Evolutionary conservation across 2,113 vertebrate species (phyloP).

Genomic region (Heliornis fulica): DNA sequence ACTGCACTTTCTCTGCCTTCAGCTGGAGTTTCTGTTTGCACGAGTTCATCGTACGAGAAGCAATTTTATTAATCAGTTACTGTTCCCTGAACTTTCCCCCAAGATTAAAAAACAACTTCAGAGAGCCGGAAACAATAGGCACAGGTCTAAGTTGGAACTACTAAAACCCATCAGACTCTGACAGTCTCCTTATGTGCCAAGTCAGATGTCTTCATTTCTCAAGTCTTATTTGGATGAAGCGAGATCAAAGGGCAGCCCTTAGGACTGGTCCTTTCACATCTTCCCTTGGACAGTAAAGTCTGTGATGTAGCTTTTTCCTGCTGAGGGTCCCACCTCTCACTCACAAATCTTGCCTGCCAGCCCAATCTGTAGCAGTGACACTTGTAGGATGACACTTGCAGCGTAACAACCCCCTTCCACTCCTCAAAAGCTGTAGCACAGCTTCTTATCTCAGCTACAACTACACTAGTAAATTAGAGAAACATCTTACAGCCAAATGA

Average conservation of each 20-base stretch:
- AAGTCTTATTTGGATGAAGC: not conserved
- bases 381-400: not conserved
- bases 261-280: not conserved
- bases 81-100: constrained; percentile 25
- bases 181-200: not conserved
- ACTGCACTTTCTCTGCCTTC: not conserved
- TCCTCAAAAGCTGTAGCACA: not conserved
- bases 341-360: not conserved
- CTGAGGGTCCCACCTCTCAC: not conserved
- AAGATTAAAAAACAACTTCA: constrained; percentile 7
- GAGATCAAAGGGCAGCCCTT: not conserved
- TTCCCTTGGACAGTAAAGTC: not conserved
- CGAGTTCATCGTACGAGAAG: not conserved
- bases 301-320: not conserved
- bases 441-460: not conserved
- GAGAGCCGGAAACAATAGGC: not conserved
- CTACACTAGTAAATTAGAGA: not conserved
- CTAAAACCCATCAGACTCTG: not conserved
- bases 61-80: constrained; percentile 52
- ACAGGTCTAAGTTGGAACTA: not conserved
- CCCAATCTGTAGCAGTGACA: not conserved
- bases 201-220: not conserved
- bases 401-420: not conserved
- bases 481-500: not conserved
- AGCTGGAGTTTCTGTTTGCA: constrained; percentile 21